A percentile compares a stretch with the other conserved stretches of the same genome.
Evolutionary conservation across 2,113 vertebrate genomes (phyloP).

Genomic region (Symphodus melops): DNA sequence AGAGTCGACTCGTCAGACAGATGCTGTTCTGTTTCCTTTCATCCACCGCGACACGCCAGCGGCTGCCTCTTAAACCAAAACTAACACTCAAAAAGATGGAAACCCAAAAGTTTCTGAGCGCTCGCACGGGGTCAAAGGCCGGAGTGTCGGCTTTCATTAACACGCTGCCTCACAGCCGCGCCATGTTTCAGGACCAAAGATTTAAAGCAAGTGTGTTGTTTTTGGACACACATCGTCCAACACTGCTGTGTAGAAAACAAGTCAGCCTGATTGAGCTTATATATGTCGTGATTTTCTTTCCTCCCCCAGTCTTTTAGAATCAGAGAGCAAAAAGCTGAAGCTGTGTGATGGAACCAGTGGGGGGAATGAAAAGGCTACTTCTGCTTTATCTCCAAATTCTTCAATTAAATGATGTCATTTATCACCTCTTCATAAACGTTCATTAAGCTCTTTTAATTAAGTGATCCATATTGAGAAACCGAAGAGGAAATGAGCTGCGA

Average conservation of each 20-base stretch:
- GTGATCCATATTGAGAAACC: not conserved
- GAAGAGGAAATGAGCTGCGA: not conserved
- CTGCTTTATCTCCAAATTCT: not conserved
- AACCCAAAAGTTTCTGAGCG: slow-evolving; percentile 9
- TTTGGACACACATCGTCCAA: not conserved
- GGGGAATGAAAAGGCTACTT: not conserved
- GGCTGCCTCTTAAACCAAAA: slow-evolving; percentile 7
- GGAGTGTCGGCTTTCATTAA: slow-evolving; percentile 22
- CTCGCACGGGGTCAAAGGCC: slow-evolving; percentile 19
- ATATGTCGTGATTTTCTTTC: not conserved
- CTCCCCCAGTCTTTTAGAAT: not conserved
- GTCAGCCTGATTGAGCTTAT: not conserved
- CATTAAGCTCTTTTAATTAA: not conserved
- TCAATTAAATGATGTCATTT: not conserved
- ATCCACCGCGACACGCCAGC: slow-evolving; percentile 6
- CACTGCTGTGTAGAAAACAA: not conserved
- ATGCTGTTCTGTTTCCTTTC: slow-evolving; percentile 10
- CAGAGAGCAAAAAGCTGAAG: not conserved
- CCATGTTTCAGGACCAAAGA: not conserved
- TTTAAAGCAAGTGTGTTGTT: not conserved
- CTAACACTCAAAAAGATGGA: slow-evolving; percentile 18
- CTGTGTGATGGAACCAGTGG: no score
- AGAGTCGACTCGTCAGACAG: slow-evolving; percentile 19
- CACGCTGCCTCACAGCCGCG: slow-evolving; percentile 7
- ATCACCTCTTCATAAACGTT: not conserved